These are phyloP conservation scores for Ophion ellenae DNA, from an alignment of 2,888 invertebrate genomes.

Conservation along the genomic window DNA sequence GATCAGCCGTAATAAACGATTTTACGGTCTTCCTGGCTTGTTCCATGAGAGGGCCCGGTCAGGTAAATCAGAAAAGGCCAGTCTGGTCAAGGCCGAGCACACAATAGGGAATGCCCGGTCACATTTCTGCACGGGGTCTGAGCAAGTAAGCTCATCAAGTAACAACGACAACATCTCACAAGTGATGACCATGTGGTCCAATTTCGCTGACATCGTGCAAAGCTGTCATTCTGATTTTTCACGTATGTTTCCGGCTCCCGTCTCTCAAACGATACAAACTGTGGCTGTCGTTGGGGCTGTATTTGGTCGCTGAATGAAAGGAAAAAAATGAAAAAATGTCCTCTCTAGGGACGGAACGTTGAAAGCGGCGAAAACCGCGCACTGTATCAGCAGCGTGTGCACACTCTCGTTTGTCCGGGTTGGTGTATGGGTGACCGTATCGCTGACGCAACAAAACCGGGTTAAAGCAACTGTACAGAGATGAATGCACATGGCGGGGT, in stretches of 20 bases:
- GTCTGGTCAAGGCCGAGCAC: no score
- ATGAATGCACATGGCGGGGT: conserved; percentile 37
- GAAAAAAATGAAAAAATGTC: conserved; percentile 43
- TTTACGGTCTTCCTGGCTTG: no score
- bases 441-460: background rate
- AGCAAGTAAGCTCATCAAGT: no score
- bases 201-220: conserved; percentile 11
- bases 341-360: conserved; percentile 52
- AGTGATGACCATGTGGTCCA: conserved; percentile 36
- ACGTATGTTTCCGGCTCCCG: background rate
- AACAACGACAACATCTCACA: background rate
- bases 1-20: no score
- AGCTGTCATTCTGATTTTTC: conserved; percentile 1
- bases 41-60: no score
- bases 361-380: conserved; percentile 36
- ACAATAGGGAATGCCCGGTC: no score
- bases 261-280: background rate
- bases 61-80: no score
- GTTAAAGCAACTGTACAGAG: conserved; percentile 18
- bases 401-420: background rate
- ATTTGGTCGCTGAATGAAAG: background rate
- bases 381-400: background rate
- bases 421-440: conserved; percentile 19
- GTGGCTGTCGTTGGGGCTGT: background rate
- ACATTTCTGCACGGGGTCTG: no score